Conservation (phyloP, 2,797 vertebrate genomes). For the Artibeus lituratus region DNA sequence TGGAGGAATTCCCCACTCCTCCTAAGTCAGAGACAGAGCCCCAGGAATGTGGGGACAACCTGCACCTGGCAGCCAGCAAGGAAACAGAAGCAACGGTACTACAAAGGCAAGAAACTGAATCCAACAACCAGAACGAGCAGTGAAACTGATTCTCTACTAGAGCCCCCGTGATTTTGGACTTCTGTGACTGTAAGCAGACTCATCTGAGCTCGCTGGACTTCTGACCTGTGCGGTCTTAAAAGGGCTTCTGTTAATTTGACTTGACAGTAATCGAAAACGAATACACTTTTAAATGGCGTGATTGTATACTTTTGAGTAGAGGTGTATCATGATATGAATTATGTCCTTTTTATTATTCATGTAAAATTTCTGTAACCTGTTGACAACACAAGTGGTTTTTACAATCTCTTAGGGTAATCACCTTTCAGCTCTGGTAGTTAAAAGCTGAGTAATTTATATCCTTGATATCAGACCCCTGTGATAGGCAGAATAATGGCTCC, state of each 20-base stretch:
- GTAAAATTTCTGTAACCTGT: conserved; percentile 75
- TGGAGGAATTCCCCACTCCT: background rate
- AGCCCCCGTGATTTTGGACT: background rate
- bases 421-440: conserved; percentile 73
- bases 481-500: background rate
- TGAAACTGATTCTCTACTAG: background rate
- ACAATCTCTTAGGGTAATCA: conserved; percentile 75
- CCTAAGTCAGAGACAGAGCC: background rate
- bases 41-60: background rate
- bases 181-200: background rate
- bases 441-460: conserved; percentile 71
- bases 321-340: background rate
- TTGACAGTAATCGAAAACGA: background rate
- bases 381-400: conserved; percentile 76
- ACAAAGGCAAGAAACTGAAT: background rate
- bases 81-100: background rate
- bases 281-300: background rate
- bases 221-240: background rate
- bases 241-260: background rate
- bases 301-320: background rate
- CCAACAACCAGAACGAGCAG: background rate
- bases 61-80: background rate
- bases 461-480: conserved; percentile 51
- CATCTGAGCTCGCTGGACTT: background rate
- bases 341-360: conserved; percentile 78